These are phyloP conservation scores for Xenops minutus DNA, from an alignment of 2,797 vertebrate genomes.

Conservation along the genomic window DNA sequence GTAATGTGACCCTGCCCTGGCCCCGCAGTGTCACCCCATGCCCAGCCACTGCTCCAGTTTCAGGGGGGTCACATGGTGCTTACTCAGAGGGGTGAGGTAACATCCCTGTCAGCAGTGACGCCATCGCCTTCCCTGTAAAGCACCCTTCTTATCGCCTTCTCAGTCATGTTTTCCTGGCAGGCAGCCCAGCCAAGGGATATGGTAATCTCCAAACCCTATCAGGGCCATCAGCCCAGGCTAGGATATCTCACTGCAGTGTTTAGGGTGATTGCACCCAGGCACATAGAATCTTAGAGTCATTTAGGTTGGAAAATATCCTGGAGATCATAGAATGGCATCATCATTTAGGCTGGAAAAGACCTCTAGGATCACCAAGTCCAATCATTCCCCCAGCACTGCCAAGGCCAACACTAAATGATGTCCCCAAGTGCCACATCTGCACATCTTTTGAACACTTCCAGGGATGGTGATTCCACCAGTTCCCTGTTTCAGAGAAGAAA, in stretches of 20 bases:
- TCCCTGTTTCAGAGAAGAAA: background rate
- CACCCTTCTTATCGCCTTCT: constrained; percentile 49
- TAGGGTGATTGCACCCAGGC: background rate
- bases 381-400: background rate
- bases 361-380: background rate
- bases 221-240: background rate
- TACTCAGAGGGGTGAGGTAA: constrained; percentile 39
- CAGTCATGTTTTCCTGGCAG: constrained; percentile 72
- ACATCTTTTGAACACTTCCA: background rate
- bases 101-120: background rate
- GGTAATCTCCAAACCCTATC: constrained; percentile 19
- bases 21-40: background rate
- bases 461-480: background rate
- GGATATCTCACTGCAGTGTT: background rate
- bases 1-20: background rate
- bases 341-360: background rate
- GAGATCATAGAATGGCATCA: too few species aligned
- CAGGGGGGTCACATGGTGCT: background rate
- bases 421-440: background rate
- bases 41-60: background rate
- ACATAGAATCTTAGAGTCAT: accelerated
- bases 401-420: background rate
- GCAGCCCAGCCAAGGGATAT: constrained; percentile 16
- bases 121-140: constrained; percentile 28
- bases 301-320: background rate